Conservation (phyloP, 2,113 vertebrate species). For the Hippocampus abdominalis region DNA sequence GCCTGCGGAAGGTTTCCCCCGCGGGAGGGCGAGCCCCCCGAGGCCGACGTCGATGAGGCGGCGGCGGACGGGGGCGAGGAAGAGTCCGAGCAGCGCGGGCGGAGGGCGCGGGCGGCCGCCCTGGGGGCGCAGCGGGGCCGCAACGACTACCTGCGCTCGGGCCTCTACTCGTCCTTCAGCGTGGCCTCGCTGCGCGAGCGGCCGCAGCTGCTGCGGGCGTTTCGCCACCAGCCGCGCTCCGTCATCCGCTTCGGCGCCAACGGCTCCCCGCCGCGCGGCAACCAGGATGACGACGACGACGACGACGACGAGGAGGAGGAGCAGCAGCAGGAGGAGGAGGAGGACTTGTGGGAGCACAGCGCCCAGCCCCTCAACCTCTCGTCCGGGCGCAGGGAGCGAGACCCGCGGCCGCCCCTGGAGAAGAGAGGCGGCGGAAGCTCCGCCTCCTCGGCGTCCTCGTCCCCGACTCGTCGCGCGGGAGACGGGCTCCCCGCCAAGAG, state of each 20-base stretch:
- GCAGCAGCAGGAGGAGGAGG: constrained; percentile 55
- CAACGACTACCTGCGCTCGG: constrained; percentile 87
- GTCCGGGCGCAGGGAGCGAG: constrained; percentile 84
- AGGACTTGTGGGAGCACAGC: constrained; percentile 74
- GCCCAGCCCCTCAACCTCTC: constrained; percentile 93
- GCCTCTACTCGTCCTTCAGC: constrained; percentile 90
- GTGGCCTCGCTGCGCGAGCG: constrained; percentile 86
- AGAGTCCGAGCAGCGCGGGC: constrained; percentile 75
- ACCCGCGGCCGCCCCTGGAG: constrained; percentile 63
- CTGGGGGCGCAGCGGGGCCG: constrained; percentile 78
- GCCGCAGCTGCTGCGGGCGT: constrained; percentile 79
- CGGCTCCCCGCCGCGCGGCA: constrained; percentile 71
- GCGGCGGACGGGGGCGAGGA: constrained; percentile 77
- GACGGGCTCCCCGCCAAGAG: constrained; percentile 83
- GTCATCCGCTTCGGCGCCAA: constrained; percentile 93
- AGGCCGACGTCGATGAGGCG: constrained; percentile 78
- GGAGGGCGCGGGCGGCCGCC: constrained; percentile 70
- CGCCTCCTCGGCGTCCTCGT: neutral
- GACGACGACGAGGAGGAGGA: constrained; percentile 43
- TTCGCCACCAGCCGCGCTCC: constrained; percentile 85
- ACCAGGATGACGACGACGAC: constrained; percentile 4
- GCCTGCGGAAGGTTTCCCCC: constrained; percentile 80
- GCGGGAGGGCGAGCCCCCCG: constrained; percentile 76
- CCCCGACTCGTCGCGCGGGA: constrained; percentile 49
- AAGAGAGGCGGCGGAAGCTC: constrained; percentile 37